These are phyloP conservation scores for Delphinapterus leucas DNA, from an alignment of 2,113 vertebrate species.

Conservation along the genomic window DNA sequence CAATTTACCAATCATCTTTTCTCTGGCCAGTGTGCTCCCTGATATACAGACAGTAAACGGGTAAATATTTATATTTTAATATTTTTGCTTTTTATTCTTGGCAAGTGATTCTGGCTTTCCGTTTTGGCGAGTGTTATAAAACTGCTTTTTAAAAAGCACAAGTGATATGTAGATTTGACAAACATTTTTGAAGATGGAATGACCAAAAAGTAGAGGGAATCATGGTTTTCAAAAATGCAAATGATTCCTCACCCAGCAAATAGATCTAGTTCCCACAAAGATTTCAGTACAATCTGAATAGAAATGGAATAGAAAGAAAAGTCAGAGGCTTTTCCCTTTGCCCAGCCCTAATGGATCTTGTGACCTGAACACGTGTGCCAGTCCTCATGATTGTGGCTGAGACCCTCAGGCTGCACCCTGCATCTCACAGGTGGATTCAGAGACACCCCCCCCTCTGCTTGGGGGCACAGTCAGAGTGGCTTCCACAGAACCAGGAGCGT, in stretches of 20 bases:
- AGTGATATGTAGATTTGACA: neutral
- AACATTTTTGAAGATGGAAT: neutral
- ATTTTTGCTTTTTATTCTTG: neutral
- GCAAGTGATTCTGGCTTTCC: neutral
- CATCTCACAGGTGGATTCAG: neutral
- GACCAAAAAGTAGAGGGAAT: neutral
- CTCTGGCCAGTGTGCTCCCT: neutral
- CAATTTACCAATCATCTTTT: neutral
- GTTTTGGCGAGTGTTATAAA: neutral
- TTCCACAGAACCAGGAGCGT: neutral
- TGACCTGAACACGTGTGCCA: neutral
- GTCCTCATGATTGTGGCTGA: neutral
- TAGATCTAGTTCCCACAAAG: neutral
- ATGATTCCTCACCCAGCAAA: neutral
- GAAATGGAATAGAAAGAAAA: neutral
- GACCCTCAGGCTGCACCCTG: neutral
- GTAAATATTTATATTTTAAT: neutral
- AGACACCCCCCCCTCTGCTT: neutral
- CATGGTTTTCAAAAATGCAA: constrained; percentile 26
- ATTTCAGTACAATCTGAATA: neutral
- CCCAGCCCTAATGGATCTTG: neutral
- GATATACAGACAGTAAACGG: neutral
- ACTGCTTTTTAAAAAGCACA: neutral
- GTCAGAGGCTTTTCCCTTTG: neutral
- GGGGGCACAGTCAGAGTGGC: fast-evolving